Percentiles rank a stretch among this genome's conserved stretches.
These are phyloP conservation scores for Plotosus lineatus DNA, from an alignment of 2,113 vertebrate genomes.

Conservation along the genomic window DNA sequence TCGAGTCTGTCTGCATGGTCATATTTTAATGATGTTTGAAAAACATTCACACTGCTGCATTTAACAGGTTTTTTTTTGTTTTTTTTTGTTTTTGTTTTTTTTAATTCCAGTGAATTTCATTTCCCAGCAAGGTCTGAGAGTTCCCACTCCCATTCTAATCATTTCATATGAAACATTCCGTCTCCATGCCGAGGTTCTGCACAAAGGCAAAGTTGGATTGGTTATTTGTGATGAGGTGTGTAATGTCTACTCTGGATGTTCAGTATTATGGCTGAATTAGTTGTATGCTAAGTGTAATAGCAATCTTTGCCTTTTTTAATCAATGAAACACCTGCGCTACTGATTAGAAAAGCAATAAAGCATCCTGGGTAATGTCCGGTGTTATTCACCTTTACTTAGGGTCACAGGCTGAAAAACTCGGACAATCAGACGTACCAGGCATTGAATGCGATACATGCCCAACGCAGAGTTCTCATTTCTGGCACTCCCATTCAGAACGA, in stretches of 20 bases:
- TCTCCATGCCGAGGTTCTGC: conserved; percentile 84
- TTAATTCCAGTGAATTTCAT: conserved; percentile 84
- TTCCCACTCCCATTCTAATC: conserved; percentile 89
- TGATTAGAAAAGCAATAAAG: not conserved
- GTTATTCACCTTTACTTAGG: conserved; percentile 66
- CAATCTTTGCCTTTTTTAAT: not conserved
- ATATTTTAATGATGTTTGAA: not conserved
- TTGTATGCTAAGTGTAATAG: not conserved
- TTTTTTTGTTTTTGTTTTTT: too few species aligned
- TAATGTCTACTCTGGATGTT: not conserved
- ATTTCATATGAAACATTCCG: conserved; percentile 97
- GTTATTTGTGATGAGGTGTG: conserved; percentile 95
- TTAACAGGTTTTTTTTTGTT: not conserved
- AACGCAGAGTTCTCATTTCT: conserved; percentile 90
- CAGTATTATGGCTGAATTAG: not conserved
- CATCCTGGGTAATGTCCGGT: not conserved
- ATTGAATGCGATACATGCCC: conserved; percentile 84
- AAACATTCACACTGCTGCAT: not conserved
- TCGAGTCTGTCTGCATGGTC: not conserved
- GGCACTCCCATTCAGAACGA: conserved; percentile 98
- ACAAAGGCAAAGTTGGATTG: conserved; percentile 87
- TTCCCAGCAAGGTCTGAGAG: conserved; percentile 83
- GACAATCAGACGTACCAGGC: conserved; percentile 98
- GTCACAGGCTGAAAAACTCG: conserved; percentile 94
- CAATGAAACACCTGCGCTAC: too few species aligned